Evolutionary conservation across 2,113 vertebrate species (phyloP), one percentile per base, ranked within the genome.

Genomic region (Dascyllus trimaculatus): DNA sequence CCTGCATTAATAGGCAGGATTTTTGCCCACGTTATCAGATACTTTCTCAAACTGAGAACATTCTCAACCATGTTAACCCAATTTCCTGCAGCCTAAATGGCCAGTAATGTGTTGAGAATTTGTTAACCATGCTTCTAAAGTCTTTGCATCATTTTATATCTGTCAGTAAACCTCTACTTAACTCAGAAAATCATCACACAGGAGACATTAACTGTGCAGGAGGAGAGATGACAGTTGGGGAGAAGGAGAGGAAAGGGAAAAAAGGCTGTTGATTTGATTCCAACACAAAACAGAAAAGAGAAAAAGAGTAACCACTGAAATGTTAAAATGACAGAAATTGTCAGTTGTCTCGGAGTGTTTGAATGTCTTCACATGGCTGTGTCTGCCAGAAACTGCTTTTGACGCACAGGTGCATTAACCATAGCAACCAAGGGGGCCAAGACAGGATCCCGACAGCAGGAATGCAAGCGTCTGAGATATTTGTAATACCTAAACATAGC

Each of bases 401-500:
- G 74, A 92, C 21, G 32, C 75, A 90, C 92, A 91, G 91, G 93
- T 94, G 88, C 71, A 49, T 80, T 80, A 88, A 89, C 71, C 87
- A 85, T 60, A 85, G 88, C 88, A 91, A 91, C 80, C 64, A 77
- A 75, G 79, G 78, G 85, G 72, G 75, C 74, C 60, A 71, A 87
- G 76, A 78, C 61, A 71, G 80, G 68, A 89, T 82, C 58, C 51
- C 78, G 38, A 68, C 74, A 69, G 65, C 67, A 92, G 90, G 90
- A 94, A 93, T 92, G 90, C 25, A 64, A 87, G 75, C 29, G 79
- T 84, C 79, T 80, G 67, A 88, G 81, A 95, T 93, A 91, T 94
- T 91, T 94, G 88, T 84, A 93, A 93, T 92, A 91, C 78, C 88
- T 90, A 91, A 95, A 92, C 92, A 88, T 86, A 88, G 90, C 85